Conservation (phyloP, 2,888 invertebrate genomes). For the Hydraecia micacea region DNA sequence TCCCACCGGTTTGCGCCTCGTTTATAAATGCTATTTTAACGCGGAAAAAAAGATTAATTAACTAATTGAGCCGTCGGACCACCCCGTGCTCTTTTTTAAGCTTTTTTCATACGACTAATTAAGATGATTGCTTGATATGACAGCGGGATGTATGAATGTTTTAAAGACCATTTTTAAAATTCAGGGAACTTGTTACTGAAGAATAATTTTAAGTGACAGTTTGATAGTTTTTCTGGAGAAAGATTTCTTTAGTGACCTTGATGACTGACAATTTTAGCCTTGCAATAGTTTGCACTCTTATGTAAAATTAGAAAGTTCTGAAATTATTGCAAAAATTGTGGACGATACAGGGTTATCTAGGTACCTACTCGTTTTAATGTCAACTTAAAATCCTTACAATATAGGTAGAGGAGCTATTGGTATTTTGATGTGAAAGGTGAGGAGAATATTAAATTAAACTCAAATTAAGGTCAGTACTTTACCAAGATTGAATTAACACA, state of each 20-base stretch:
- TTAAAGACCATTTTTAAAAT: conserved; percentile 27
- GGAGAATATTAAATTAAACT: background rate
- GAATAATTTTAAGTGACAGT: conserved; percentile 10
- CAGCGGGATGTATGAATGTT: conserved; percentile 60
- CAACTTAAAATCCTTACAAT: background rate
- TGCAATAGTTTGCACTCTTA: background rate
- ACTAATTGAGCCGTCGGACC: conserved; percentile 88
- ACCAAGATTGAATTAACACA: no score
- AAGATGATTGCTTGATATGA: conserved; percentile 75
- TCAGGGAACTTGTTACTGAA: background rate
- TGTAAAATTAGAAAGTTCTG: no score
- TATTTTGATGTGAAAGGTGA: background rate
- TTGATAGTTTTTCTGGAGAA: background rate
- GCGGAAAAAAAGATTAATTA: conserved; percentile 90
- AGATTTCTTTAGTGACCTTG: background rate
- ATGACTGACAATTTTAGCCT: background rate
- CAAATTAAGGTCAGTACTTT: background rate
- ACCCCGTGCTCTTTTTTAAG: conserved; percentile 73
- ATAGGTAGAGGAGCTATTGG: no score
- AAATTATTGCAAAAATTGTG: background rate
- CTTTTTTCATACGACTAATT: conserved; percentile 79
- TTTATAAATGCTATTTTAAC: conserved; percentile 90
- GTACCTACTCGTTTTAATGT: background rate
- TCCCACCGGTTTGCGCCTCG: conserved; percentile 87
- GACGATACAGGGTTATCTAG: background rate